phyloP scores from a whole-genome alignment of 2,888 invertebrate genomes.

The Parapristionchus giblindavisi region DNA sequence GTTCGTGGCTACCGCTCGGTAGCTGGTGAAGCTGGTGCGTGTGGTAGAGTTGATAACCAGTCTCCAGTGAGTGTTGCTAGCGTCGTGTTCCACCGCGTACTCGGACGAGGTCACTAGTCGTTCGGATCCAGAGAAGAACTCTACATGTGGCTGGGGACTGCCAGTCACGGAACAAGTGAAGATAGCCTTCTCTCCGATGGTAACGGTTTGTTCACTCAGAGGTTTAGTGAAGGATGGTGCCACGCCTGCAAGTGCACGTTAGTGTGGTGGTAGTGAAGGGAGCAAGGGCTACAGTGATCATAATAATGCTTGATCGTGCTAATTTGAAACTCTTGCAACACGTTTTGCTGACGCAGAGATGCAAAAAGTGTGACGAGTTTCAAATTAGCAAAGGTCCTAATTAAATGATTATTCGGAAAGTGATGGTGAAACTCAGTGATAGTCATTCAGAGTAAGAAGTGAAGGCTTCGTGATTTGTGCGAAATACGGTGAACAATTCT shows the following conservation, averaged over 20 bases:
- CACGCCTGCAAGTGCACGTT: conserved; percentile 56
- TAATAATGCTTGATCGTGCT: background rate
- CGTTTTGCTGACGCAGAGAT: conserved; percentile 16
- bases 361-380: background rate
- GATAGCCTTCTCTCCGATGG: conserved; percentile 63
- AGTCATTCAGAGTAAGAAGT: too few relatives aligned
- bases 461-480: conserved; percentile 20
- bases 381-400: background rate
- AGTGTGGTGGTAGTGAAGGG: conserved; percentile 22
- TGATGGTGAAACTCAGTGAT: background rate
- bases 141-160: conserved; percentile 65
- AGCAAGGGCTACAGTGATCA: conserved; percentile 4
- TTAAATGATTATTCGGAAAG: background rate
- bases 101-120: conserved; percentile 49
- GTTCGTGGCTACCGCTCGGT: conserved; percentile 76
- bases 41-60: conserved; percentile 72
- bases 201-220: conserved; percentile 58
- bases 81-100: conserved; percentile 64
- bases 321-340: too few relatives aligned
- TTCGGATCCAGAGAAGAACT: conserved; percentile 60
- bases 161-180: conserved; percentile 68
- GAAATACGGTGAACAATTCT: background rate
- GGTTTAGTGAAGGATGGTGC: conserved; percentile 66
- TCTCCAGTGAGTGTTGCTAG: conserved; percentile 66
- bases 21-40: conserved; percentile 74